Evolutionary conservation across 1,140 invertebrate genomes (phyloP).

Genomic region (Conus betulinus): DNA sequence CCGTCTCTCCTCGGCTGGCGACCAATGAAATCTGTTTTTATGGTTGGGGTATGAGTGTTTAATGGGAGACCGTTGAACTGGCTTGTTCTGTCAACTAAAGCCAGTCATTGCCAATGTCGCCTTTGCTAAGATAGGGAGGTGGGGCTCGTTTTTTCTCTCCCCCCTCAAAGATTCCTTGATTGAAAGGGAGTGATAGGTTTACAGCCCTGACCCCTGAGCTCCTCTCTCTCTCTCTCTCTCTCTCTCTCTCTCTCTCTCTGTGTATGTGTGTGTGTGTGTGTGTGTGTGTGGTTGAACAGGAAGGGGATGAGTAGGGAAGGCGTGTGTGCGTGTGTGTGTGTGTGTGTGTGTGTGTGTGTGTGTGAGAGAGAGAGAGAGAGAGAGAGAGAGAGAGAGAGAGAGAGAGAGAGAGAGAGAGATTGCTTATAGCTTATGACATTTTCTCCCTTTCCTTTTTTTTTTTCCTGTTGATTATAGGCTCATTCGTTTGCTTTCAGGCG

Average conservation of each 20-base stretch:
- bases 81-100: not conserved
- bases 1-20: not conserved
- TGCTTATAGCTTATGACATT: too few species aligned
- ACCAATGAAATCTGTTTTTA: not conserved
- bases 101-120: not conserved
- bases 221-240: not conserved
- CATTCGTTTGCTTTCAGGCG: too few species aligned
- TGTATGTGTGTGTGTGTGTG: not conserved
- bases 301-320: too few species aligned
- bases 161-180: not conserved
- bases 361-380: not conserved
- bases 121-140: not conserved
- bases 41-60: not conserved
- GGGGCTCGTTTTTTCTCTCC: not conserved
- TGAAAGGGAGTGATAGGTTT: not conserved
- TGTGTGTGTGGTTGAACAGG: too few species aligned
- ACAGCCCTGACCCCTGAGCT: not conserved
- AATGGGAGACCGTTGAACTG: not conserved
- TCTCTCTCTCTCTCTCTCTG: not conserved
- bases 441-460: too few species aligned
- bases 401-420: not conserved
- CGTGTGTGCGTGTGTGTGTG: too few species aligned
- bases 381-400: conserved; percentile 5
- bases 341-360: not conserved
- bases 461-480: too few species aligned